Evolutionary conservation across 2,888 invertebrate species (phyloP).

Genomic region (Ametastegia equiseti): DNA sequence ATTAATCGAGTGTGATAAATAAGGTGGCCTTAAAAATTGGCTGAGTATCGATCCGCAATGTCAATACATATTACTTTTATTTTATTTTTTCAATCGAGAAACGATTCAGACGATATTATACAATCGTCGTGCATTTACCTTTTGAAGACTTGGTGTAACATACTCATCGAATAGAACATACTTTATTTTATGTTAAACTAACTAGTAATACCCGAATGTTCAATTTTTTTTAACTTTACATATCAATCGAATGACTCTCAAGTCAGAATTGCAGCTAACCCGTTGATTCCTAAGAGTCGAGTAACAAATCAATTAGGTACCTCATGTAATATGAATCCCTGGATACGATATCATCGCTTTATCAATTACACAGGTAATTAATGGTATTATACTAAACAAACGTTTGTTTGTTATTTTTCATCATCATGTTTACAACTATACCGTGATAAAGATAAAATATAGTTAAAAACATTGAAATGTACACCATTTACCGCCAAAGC

Average conservation of each 20-base stretch:
- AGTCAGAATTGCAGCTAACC: constrained; percentile 20
- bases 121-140: not conserved
- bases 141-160: constrained; percentile 8
- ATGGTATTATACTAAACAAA: not conserved
- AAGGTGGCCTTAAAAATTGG: not conserved
- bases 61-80: not conserved
- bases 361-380: too few relatives aligned
- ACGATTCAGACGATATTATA: not conserved
- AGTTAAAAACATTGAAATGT: not conserved
- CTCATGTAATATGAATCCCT: too few relatives aligned
- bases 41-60: not conserved
- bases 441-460: constrained; percentile 15
- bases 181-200: not conserved
- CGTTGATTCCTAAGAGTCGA: not conserved
- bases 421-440: not conserved
- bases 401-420: not conserved
- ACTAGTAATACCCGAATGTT: too few relatives aligned
- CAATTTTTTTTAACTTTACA: not conserved
- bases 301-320: constrained; percentile 8
- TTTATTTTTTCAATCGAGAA: not conserved
- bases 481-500: constrained; percentile 13
- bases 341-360: too few relatives aligned
- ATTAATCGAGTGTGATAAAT: constrained; percentile 53
- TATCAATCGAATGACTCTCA: not conserved
- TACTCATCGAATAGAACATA: not conserved